phyloP scores from a whole-genome alignment of 2,113 vertebrate genomes.

The Chelonoidis abingdonii region DNA sequence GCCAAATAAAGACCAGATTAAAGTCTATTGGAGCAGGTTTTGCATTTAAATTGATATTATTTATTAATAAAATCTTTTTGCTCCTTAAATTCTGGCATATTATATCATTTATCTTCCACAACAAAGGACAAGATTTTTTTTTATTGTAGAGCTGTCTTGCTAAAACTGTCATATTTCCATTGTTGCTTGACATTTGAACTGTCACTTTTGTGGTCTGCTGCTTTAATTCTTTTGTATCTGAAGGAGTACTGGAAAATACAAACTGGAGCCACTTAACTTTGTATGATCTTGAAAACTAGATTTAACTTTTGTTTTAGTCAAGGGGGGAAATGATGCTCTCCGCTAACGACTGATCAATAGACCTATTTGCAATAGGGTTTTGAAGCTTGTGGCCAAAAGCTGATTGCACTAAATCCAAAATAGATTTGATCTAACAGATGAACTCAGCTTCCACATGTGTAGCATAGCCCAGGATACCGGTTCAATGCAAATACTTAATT shows the following conservation, averaged over 20 bases:
- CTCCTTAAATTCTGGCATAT: background rate
- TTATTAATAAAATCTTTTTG: slow-evolving; percentile 1
- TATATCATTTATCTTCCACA: background rate
- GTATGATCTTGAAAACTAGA: slow-evolving; percentile 66
- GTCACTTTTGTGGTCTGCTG: slow-evolving; percentile 7
- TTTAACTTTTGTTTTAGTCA: slow-evolving; percentile 44
- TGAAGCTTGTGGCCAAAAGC: slow-evolving; percentile 68
- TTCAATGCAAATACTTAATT: slow-evolving; percentile 64
- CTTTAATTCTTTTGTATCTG: slow-evolving; percentile 45
- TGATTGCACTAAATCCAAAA: slow-evolving; percentile 64
- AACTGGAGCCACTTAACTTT: slow-evolving; percentile 51
- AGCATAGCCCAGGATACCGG: slow-evolving; percentile 35
- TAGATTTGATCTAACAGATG: slow-evolving; percentile 72
- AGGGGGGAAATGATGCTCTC: slow-evolving; percentile 63
- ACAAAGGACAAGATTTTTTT: slow-evolving; percentile 10
- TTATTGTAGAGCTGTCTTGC: background rate
- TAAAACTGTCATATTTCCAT: slow-evolving; percentile 30
- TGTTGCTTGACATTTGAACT: slow-evolving; percentile 15
- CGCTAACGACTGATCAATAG: slow-evolving; percentile 70
- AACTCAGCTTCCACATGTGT: slow-evolving; percentile 29
- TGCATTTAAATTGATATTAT: background rate
- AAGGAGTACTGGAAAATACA: slow-evolving; percentile 56
- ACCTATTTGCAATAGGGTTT: slow-evolving; percentile 60
- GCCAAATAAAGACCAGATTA: background rate
- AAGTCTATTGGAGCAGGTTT: background rate